Evolutionary conservation across 2,113 vertebrate genomes (phyloP), one percentile per base, ranked within the genome.

Genomic region (Bambusicola thoracicus): DNA sequence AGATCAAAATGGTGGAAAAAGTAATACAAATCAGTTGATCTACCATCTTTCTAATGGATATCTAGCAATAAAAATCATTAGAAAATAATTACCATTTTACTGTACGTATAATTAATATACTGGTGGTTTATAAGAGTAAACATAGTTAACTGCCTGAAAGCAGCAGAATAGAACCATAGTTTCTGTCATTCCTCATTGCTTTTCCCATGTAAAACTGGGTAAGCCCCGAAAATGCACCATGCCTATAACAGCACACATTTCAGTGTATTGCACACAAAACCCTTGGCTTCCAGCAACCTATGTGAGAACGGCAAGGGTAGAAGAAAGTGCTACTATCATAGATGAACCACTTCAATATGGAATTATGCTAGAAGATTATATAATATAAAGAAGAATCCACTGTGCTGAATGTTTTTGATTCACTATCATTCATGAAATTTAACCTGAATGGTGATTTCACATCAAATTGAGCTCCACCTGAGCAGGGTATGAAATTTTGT

Each of bases 101-200:
- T 10, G 29, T 8, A 49, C 1, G 6, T 38, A 24, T 2, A 27
- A 1, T 22, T 48, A 84, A n/a, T 3, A 29, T 6, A 32, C 11
- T 66, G 8, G 2, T 69, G 6, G n/a, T 48, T 66, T 68, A 41
- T 21, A 76, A 49, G 15, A 66, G 9, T 36, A 68, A 75, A 56
- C 3, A 11, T 61, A 48, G 53, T 61, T 86, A 44, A 53, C 1
- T 13, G 18, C 5, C 15, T 11, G 29, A 5, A 25, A 15, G 6
- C 15, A 76, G 41, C 34, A 78, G 30, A 58, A 40, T 36, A 86
- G 38, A 86, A 36, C 8, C 5, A 40, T 10, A 29, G 7, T 40
- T 84, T 83, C 68, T 67, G 7, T 72, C 6, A 21, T 20, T 48
- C 24, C 13, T 78, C 13, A 1, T 25, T 36, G 5, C 3, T 86